Evolutionary conservation across 2,113 vertebrate genomes (phyloP), one percentile per base, ranked within the genome.

Genomic region (Prunella himalayana): DNA sequence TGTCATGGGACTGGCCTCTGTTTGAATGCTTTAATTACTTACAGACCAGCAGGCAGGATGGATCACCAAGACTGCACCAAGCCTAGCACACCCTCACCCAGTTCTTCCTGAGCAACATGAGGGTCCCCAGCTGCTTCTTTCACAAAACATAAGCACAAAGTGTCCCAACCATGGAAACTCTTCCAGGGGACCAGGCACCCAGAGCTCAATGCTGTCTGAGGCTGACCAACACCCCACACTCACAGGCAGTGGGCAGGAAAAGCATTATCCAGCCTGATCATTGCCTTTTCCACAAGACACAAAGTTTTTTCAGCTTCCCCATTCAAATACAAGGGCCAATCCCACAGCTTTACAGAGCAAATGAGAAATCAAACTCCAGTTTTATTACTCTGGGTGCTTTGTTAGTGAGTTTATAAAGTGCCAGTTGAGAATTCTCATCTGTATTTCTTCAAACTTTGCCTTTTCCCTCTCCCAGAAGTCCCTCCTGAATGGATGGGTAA

Each of bases 161-260:
- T 42, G 11, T 39, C 76, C 31, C 45, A 70, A 6, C 15, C 8
- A 1, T 0, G 0, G 3, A 11, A 30, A 30, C 23, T 28, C 28
- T 50, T 50, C 21, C 8, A 5, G 33, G 56, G 33, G 13, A 86
- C 14, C 18, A 73, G 42, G 35, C 21, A 45, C 9, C 9, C 10
- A 11, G 15, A 50, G 25, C 23, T 51, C 35, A 9, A 0, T 8
- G 22, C 23, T 59, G 8, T 27, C 51, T 20, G 65, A 49, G 42
- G 35, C 60, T 42, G 42, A 66, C 37, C 12, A 27, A 8, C 8
- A 30, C 20, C 7, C 31, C 1, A 0, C 1, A n/a, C 51, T 25
- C 56, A 75, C 24, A 68, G 28, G 6, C 42, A 80, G 69, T 2
- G 2, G 7, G 27, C 27, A 81, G 42, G 11, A 73, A 33, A 57